phyloP scores from a whole-genome alignment of 2,888 invertebrate genomes.

The Nymphalis polychloros region DNA sequence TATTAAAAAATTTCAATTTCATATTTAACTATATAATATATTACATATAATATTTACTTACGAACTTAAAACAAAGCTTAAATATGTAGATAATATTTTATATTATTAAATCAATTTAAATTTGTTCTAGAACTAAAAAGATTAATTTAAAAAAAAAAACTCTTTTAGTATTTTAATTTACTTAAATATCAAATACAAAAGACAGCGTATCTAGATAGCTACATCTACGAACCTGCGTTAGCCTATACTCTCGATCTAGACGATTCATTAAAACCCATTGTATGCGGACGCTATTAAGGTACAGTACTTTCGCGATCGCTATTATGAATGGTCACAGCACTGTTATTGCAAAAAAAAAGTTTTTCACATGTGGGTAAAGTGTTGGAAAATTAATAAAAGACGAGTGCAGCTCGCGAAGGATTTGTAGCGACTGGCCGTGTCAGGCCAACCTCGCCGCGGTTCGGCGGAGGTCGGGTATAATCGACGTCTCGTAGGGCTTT shows the following conservation, averaged over 20 bases:
- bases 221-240: slow-evolving; percentile 46
- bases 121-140: background rate
- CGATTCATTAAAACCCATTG: slow-evolving; percentile 55
- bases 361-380: slow-evolving; percentile 58
- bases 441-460: slow-evolving; percentile 32
- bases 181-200: slow-evolving; percentile 15
- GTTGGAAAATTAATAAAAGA: slow-evolving; percentile 44
- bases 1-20: background rate
- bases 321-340: slow-evolving; percentile 54
- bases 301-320: background rate
- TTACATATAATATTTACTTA: background rate
- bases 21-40: background rate
- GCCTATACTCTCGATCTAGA: slow-evolving; percentile 49
- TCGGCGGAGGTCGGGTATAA: slow-evolving; percentile 44
- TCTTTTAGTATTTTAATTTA: slow-evolving; percentile 6
- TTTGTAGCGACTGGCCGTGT: slow-evolving; percentile 56
- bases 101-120: background rate
- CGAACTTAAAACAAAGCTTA: background rate
- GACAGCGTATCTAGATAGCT: slow-evolving; percentile 17
- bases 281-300: slow-evolving; percentile 42
- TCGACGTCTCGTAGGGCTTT: slow-evolving; percentile 40
- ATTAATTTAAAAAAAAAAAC: background rate
- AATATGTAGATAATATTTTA: background rate
- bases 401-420: slow-evolving; percentile 50
- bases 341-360: slow-evolving; percentile 57